Conservation (phyloP, 2,797 vertebrate species). For the Natrix natrix region DNA sequence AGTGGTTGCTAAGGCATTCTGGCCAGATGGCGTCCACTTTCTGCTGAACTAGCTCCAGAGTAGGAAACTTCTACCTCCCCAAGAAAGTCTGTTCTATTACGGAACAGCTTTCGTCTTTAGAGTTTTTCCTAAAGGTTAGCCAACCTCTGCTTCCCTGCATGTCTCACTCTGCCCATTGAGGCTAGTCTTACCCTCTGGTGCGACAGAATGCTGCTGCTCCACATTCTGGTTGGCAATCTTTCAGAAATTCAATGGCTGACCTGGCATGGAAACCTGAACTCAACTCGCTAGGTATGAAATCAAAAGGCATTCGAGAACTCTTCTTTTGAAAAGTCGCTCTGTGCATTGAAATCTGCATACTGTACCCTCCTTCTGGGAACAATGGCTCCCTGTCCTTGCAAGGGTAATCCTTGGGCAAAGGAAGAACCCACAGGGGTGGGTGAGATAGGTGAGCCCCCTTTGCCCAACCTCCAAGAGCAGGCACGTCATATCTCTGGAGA, state of each 20-base stretch:
- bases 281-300: background rate
- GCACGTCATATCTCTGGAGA: slow-evolving; percentile 21
- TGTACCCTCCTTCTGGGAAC: background rate
- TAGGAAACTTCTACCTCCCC: background rate
- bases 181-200: background rate
- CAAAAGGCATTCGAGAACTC: background rate
- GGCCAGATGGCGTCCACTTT: background rate
- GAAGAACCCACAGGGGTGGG: background rate
- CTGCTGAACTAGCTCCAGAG: background rate
- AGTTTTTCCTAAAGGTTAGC: background rate
- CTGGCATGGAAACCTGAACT: background rate
- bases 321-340: background rate
- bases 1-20: background rate
- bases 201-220: background rate
- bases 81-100: background rate
- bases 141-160: background rate
- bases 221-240: background rate
- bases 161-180: background rate
- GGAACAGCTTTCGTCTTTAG: background rate
- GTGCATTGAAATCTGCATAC: too few species aligned
- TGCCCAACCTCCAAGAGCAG: background rate
- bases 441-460: background rate
- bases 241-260: background rate
- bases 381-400: background rate
- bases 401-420: background rate